phyloP scores from a whole-genome alignment of 2,888 invertebrate genomes.

The Hermodice carunculata region DNA sequence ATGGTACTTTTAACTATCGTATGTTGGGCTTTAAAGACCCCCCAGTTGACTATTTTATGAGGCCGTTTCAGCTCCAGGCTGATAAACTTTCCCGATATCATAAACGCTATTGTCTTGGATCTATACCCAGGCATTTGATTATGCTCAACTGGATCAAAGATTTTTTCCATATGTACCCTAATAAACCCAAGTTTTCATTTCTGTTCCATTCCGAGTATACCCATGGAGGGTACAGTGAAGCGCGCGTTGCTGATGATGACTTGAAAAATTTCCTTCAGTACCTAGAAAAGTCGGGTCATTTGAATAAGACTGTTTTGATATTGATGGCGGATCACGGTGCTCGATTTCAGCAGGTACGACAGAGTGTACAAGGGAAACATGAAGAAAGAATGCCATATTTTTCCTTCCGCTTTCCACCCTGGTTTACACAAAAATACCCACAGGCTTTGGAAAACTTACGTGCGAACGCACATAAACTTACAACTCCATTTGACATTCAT shows the following conservation, averaged over 20 bases:
- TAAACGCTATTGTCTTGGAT: constrained; percentile 76
- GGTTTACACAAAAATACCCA: constrained; percentile 76
- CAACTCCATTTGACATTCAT: constrained; percentile 91
- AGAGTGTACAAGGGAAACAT: constrained; percentile 89
- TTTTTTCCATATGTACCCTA: constrained; percentile 75
- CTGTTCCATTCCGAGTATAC: constrained; percentile 91
- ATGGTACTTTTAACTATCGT: constrained; percentile 91
- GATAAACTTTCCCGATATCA: constrained; percentile 71
- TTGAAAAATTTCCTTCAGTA: constrained; percentile 73
- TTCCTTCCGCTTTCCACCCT: constrained; percentile 81
- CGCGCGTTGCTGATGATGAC: constrained; percentile 89
- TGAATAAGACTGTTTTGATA: constrained; percentile 86
- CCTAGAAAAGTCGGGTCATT: constrained; percentile 74
- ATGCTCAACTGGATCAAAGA: constrained; percentile 70
- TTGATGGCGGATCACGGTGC: constrained; percentile 93
- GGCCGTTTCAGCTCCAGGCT: constrained; percentile 80
- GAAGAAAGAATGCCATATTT: constrained; percentile 93
- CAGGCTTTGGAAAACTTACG: constrained; percentile 74
- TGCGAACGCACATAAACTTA: constrained; percentile 78
- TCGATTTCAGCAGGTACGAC: constrained; percentile 83
- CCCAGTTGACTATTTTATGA: constrained; percentile 91
- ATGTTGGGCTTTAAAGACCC: constrained; percentile 85
- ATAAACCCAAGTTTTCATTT: constrained; percentile 84
- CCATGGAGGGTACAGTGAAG: constrained; percentile 86
- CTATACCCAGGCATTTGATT: constrained; percentile 77